These are phyloP conservation scores for Rhogogaster chlorosoma DNA, from an alignment of 2,888 invertebrate species.

Conservation along the genomic window DNA sequence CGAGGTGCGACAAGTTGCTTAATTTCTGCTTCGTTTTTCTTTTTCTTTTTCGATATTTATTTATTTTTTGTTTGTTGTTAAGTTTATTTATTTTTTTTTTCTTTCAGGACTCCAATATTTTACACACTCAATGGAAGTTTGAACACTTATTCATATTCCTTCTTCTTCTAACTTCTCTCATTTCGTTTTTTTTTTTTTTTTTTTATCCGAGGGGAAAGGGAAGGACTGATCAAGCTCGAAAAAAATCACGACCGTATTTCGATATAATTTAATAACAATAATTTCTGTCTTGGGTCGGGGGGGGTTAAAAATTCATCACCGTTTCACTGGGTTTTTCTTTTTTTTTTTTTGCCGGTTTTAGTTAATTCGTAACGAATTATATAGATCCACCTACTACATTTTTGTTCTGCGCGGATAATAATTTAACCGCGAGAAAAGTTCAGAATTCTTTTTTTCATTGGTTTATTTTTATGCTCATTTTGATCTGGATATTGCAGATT, in stretches of 20 bases:
- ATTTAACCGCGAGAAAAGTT: background rate
- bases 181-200: background rate
- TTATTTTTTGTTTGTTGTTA: background rate
- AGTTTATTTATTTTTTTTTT: background rate
- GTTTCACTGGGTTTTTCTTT: conserved; percentile 51
- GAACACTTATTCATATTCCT: background rate
- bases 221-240: background rate
- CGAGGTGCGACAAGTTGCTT: conserved; percentile 61
- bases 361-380: background rate
- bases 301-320: conserved; percentile 50
- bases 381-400: background rate
- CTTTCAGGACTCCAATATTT: conserved; percentile 54
- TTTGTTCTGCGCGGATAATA: background rate
- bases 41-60: background rate
- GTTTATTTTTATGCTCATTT: background rate
- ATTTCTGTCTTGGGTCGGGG: background rate
- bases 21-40: conserved; percentile 62
- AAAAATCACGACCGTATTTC: conserved; percentile 7
- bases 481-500: background rate
- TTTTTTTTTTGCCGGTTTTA: background rate
- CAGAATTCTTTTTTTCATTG: background rate
- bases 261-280: background rate
- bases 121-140: conserved; percentile 6
- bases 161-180: background rate
- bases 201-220: background rate